Evolutionary conservation across 2,888 invertebrate genomes (phyloP).

Genomic region (Eristalinus sepulchralis): DNA sequence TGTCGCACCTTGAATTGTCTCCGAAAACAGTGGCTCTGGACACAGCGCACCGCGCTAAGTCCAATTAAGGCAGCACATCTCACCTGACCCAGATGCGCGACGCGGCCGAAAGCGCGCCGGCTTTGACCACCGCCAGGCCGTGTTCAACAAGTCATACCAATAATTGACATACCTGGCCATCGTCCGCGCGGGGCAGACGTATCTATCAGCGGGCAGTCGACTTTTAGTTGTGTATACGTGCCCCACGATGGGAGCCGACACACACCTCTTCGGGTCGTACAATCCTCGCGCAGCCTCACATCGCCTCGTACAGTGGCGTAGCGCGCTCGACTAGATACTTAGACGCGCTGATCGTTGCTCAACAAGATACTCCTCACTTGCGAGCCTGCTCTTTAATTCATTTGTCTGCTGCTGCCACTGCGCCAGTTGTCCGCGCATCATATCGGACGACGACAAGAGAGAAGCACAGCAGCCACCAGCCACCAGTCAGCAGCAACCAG

Average conservation of each 20-base stretch:
- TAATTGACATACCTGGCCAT: conserved; percentile 63
- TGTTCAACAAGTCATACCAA: conserved; percentile 60
- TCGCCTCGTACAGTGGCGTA: neutral
- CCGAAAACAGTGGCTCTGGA: conserved; percentile 11
- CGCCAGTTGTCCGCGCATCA: conserved; percentile 23
- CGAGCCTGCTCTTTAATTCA: conserved; percentile 48
- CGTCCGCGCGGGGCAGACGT: conserved; percentile 29
- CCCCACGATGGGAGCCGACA: neutral
- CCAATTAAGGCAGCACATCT: conserved; percentile 37
- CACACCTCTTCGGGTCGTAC: conserved; percentile 48
- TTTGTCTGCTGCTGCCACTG: conserved; percentile 45
- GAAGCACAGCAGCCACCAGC: conserved; percentile 6
- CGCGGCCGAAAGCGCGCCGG: conserved; percentile 15
- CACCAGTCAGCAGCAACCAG: conserved; percentile 7
- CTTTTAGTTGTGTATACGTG: neutral
- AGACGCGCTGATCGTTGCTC: conserved; percentile 26
- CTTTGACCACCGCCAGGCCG: conserved; percentile 28
- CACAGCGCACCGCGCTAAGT: neutral
- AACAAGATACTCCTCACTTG: conserved; percentile 29
- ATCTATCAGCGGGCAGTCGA: conserved; percentile 4
- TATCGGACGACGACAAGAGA: neutral
- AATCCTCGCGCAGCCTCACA: neutral
- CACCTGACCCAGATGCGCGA: conserved; percentile 40
- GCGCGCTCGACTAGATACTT: conserved; percentile 40
- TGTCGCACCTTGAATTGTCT: conserved; percentile 60